Evolutionary conservation across 2,113 vertebrate species (phyloP), one percentile per base, ranked within the genome.

Genomic region (Brienomyrus brachyistius): DNA sequence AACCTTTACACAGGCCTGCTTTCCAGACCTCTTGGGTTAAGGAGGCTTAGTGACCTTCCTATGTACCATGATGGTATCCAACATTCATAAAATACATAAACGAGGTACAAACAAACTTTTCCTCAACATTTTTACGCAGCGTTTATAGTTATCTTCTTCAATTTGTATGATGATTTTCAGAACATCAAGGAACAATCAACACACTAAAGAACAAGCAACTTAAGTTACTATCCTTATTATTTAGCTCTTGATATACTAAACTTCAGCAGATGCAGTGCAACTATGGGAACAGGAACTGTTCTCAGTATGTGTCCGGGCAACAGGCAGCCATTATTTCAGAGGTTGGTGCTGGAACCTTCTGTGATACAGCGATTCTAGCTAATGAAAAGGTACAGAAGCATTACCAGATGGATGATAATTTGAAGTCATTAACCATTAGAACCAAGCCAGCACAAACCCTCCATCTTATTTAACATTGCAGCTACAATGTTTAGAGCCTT

Each of bases 201-300:
- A 8, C 21, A 62, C 7, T 62, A 62, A 23, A 70, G 59, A 70
- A 31, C 62, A 31, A 31, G n/a, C 62, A 70, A 31, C n/a, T 70
- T 70, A 70, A 70, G 62, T 31, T 31, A 13, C 3, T 5, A 70
- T 70, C 3, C 62, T 31, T 70, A 70, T 13, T 31, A 70, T 31
- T 31, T 70, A 70, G 31, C 3, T 70, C n/a, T 70, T 31, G 27
- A 13, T 31, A 70, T 70, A 9, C 62, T 66, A 31, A 59, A 59
- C n/a, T 13, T 70, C 62, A 70, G 5, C 2, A 9, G 7, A 62
- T 70, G n/a, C 62, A 70, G 13, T 70, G n/a, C 62, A n/a, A 27
- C 43, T 48, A 84, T 11, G 19, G 45, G 10, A 84, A 90, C 93
- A 93, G 94, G 94, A 94, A 88, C 92, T 92, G 93, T 92, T 89